Conservation (phyloP, 1,140 invertebrate species). For the Heliconius himera region DNA sequence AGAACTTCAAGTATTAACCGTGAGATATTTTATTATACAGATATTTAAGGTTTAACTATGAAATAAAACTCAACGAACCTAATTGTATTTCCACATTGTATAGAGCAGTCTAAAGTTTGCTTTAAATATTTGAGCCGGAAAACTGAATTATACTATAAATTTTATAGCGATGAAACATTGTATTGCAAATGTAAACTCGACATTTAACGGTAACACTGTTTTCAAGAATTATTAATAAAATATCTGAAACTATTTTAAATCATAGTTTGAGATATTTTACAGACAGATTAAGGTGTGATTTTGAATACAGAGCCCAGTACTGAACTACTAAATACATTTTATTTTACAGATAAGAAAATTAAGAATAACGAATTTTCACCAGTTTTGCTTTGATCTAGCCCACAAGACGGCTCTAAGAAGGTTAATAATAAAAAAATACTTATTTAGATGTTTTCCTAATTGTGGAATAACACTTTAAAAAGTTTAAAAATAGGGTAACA, state of each 20-base stretch:
- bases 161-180: slow-evolving; percentile 21
- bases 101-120: slow-evolving; percentile 18
- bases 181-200: slow-evolving; percentile 19
- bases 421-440: too few species aligned
- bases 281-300: not conserved
- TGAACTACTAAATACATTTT: slow-evolving; percentile 14
- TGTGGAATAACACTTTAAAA: too few species aligned
- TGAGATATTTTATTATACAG: not conserved
- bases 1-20: not conserved
- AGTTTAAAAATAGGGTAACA: too few species aligned
- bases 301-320: slow-evolving; percentile 14
- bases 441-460: too few species aligned
- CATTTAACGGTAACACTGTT: slow-evolving; percentile 10
- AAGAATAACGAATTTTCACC: not conserved
- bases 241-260: not conserved
- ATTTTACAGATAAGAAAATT: too few species aligned
- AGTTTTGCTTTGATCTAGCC: not conserved
- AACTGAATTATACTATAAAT: slow-evolving; percentile 20
- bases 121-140: slow-evolving; percentile 20
- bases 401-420: too few species aligned
- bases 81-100: slow-evolving; percentile 18
- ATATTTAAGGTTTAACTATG: slow-evolving; percentile 1
- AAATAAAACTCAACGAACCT: slow-evolving; percentile 16
- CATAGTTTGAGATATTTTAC: too few species aligned
- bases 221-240: slow-evolving; percentile 13